These are phyloP conservation scores for Mythimna loreyi DNA, from an alignment of 2,888 invertebrate genomes.

Conservation along the genomic window DNA sequence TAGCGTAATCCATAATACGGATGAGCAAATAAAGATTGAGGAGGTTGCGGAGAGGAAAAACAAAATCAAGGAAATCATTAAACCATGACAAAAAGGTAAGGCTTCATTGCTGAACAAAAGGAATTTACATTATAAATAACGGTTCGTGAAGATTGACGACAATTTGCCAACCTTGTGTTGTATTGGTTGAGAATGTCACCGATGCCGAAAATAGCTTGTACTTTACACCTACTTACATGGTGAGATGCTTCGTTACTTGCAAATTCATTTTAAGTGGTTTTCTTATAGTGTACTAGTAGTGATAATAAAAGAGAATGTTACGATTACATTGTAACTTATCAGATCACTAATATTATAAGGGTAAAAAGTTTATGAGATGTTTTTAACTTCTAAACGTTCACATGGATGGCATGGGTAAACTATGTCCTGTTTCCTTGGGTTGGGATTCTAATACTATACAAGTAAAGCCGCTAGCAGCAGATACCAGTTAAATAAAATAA, in stretches of 20 bases:
- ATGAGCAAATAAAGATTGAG: constrained; percentile 44
- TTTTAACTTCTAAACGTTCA: no score
- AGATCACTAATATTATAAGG: no score
- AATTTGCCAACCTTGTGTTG: constrained; percentile 68
- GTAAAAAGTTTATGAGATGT: no score
- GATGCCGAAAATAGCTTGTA: constrained; percentile 57
- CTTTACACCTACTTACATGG: constrained; percentile 35
- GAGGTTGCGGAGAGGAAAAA: constrained; percentile 55
- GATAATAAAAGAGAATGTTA: not conserved
- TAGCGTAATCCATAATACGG: constrained; percentile 51
- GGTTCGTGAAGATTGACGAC: constrained; percentile 63
- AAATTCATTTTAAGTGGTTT: constrained; percentile 16
- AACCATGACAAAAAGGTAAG: constrained; percentile 56
- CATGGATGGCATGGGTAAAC: no score
- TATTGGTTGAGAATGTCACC: constrained; percentile 64
- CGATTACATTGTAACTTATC: no score
- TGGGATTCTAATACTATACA: no score
- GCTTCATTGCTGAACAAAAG: constrained; percentile 56
- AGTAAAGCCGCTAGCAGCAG: no score
- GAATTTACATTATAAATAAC: constrained; percentile 64
- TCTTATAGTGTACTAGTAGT: constrained; percentile 15
- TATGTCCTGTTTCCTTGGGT: no score
- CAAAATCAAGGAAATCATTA: constrained; percentile 64
- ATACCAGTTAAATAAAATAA: no score
- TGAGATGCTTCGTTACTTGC: constrained; percentile 39